Conservation (phyloP, 2,888 invertebrate species). For the Lymantria dispar region DNA sequence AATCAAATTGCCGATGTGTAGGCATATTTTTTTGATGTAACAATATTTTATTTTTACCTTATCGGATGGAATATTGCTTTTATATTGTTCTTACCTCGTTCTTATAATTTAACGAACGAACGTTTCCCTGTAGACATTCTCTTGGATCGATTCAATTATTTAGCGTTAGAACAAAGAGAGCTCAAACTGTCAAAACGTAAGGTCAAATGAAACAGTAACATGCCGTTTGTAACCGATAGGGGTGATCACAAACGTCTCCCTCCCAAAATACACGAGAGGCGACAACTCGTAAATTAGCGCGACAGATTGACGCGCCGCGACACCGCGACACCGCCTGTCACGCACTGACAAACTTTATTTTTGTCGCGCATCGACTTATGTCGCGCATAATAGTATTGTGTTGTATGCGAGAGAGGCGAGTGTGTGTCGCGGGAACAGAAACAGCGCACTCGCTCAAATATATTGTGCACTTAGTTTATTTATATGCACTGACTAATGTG, state of each 20-base stretch:
- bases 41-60: not conserved
- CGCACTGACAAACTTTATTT: constrained; percentile 45
- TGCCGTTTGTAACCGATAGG: constrained; percentile 25
- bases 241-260: constrained; percentile 20
- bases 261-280: constrained; percentile 30
- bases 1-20: constrained; percentile 29
- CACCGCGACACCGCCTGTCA: constrained; percentile 39
- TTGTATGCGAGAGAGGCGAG: constrained; percentile 4
- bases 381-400: constrained; percentile 26
- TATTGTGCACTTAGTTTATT: not conserved
- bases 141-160: too few relatives aligned
- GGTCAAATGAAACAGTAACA: constrained; percentile 18
- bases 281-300: constrained; percentile 52
- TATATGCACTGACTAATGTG: not conserved
- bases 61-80: not conserved
- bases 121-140: not conserved
- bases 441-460: not conserved
- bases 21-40: constrained; percentile 15
- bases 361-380: constrained; percentile 19
- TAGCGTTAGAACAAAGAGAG: constrained; percentile 4
- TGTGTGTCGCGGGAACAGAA: not conserved
- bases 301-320: constrained; percentile 55
- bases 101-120: not conserved
- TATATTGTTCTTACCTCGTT: not conserved
- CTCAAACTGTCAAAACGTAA: constrained; percentile 16